Evolutionary conservation across 2,888 invertebrate species (phyloP).

Genomic region (Calephelis perditalis): DNA sequence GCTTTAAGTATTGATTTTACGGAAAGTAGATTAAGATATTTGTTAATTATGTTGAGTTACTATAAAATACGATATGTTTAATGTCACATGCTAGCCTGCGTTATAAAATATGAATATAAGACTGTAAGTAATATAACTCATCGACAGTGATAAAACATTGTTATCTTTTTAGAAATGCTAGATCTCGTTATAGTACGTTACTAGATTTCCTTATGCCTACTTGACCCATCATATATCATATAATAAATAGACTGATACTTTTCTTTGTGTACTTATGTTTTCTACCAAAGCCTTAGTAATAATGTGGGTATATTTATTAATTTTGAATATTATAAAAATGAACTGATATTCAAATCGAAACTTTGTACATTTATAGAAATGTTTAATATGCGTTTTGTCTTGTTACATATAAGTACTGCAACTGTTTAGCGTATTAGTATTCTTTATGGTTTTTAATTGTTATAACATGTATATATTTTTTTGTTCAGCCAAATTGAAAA

Average conservation of each 20-base stretch:
- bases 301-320: constrained; percentile 33
- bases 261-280: constrained; percentile 50
- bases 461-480: background rate
- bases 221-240: constrained; percentile 20
- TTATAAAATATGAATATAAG: constrained; percentile 57
- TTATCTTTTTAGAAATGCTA: constrained; percentile 59
- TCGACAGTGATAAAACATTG: constrained; percentile 26
- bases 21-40: background rate
- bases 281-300: constrained; percentile 69
- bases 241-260: constrained; percentile 51
- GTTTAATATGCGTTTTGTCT: background rate
- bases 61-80: constrained; percentile 16
- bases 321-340: constrained; percentile 16
- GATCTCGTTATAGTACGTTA: constrained; percentile 56
- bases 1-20: constrained; percentile 2
- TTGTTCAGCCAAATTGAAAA: background rate
- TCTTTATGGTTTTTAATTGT: constrained; percentile 5
- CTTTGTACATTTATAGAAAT: constrained; percentile 6
- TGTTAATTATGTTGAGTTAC: constrained; percentile 4
- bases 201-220: constrained; percentile 8
- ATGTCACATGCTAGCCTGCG: constrained; percentile 32
- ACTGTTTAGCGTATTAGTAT: background rate
- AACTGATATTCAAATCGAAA: constrained; percentile 17
- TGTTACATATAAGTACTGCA: constrained; percentile 1
- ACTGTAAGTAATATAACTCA: constrained; percentile 49